A percentile compares a stretch with the other conserved stretches of the same genome.
phyloP scores from a whole-genome alignment of 2,888 invertebrate genomes.

The Syrphus vitripennis region DNA sequence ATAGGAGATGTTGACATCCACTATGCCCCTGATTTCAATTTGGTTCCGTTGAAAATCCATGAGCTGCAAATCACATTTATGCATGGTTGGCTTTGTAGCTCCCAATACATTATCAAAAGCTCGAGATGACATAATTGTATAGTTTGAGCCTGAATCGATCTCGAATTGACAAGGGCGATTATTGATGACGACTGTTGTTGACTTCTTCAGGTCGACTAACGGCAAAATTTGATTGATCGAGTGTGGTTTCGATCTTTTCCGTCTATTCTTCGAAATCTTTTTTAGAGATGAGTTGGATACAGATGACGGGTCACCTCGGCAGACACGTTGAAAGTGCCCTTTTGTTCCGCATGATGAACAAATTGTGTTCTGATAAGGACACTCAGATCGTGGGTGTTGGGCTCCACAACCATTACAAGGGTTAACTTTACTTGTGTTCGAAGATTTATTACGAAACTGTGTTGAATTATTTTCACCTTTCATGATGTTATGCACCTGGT shows the following conservation, averaged over 20 bases:
- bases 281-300: not conserved
- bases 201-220: not conserved
- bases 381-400: conserved; percentile 13
- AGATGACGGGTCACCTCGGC: not conserved
- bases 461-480: no score
- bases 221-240: not conserved
- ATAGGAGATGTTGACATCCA: not conserved
- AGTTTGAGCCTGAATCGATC: not conserved
- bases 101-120: not conserved
- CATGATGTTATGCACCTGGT: no score
- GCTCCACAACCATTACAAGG: conserved; percentile 44
- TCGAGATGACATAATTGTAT: not conserved
- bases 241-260: not conserved
- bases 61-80: not conserved
- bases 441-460: not conserved
- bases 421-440: not conserved
- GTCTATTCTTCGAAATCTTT: not conserved
- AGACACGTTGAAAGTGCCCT: conserved; percentile 57
- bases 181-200: not conserved
- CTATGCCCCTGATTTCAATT: not conserved
- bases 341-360: conserved; percentile 43
- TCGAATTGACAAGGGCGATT: not conserved
- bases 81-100: not conserved
- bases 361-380: conserved; percentile 24
- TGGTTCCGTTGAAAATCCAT: not conserved